phyloP scores from a whole-genome alignment of 2,797 vertebrate genomes.

The Sebastes nivosus region DNA sequence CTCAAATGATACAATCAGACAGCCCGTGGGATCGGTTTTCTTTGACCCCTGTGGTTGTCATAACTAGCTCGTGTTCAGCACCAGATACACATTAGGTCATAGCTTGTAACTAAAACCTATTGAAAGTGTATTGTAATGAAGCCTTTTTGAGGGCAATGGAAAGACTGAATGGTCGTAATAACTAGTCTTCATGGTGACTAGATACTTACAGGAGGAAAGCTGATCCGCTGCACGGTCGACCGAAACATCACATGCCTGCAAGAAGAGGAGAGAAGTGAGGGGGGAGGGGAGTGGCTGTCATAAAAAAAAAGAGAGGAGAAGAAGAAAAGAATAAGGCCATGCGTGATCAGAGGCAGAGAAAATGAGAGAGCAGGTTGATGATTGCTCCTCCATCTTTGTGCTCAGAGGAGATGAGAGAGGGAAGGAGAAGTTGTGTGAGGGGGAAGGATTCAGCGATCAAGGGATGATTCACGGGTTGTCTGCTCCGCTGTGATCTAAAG shows the following conservation, averaged over 20 bases:
- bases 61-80: constrained; percentile 44
- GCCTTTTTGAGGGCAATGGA: constrained; percentile 56
- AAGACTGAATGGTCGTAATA: constrained; percentile 61
- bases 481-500: constrained; percentile 27
- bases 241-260: constrained; percentile 85
- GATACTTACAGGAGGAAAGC: constrained; percentile 87
- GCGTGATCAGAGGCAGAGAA: constrained; percentile 40
- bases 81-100: constrained; percentile 42
- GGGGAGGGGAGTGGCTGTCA: not conserved
- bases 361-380: constrained; percentile 42
- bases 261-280: constrained; percentile 39
- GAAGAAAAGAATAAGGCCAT: constrained; percentile 24
- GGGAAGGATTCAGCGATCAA: constrained; percentile 51
- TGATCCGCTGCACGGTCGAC: constrained; percentile 82
- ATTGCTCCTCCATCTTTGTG: constrained; percentile 46
- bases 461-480: constrained; percentile 51
- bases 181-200: constrained; percentile 56
- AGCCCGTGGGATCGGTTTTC: constrained; percentile 46
- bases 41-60: constrained; percentile 46
- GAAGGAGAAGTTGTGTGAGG: constrained; percentile 21
- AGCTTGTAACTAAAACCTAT: constrained; percentile 63
- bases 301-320: constrained; percentile 4
- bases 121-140: constrained; percentile 58
- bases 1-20: constrained; percentile 54
- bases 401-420: constrained; percentile 42